Evolutionary conservation across 2,888 invertebrate species (phyloP).

Genomic region (Plagiodera versicolora): DNA sequence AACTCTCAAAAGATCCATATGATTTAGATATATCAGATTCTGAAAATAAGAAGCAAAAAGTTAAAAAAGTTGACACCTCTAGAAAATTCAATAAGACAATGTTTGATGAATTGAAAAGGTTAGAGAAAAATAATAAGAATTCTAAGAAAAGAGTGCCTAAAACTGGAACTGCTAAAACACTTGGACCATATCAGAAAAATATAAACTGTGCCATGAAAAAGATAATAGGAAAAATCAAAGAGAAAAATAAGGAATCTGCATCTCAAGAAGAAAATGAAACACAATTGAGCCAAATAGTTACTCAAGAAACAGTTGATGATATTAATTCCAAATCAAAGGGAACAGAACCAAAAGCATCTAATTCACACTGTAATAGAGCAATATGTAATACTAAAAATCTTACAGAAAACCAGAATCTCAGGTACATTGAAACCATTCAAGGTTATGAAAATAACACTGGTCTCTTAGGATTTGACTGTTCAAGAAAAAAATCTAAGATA

Average conservation of each 20-base stretch:
- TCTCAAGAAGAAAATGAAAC: background rate
- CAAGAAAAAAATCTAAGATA: background rate
- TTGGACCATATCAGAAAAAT: slow-evolving; percentile 13
- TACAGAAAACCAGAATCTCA: background rate
- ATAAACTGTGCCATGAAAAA: slow-evolving; percentile 16
- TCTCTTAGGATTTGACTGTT: background rate
- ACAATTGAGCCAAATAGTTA: background rate
- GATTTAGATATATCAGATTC: slow-evolving; percentile 22
- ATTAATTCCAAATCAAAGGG: background rate
- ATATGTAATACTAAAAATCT: background rate
- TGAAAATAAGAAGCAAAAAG: slow-evolving; percentile 4
- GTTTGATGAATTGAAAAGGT: slow-evolving; percentile 12
- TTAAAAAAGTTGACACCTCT: slow-evolving; percentile 10
- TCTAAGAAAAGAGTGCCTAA: slow-evolving; percentile 9
- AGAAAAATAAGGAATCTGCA: background rate
- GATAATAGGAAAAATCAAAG: slow-evolving; percentile 17
- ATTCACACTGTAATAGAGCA: background rate
- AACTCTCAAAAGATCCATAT: slow-evolving; percentile 18
- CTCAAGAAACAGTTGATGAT: background rate
- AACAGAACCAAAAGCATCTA: too few relatives aligned
- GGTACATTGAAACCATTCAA: background rate
- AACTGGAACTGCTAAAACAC: background rate
- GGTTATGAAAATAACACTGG: background rate
- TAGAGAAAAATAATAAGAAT: slow-evolving; percentile 19
- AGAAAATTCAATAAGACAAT: slow-evolving; percentile 18